Percentiles rank a stretch among this genome's conserved stretches.
Conservation (phyloP, 1,140 invertebrate genomes). For the Caenorhabditis remanei region DNA sequence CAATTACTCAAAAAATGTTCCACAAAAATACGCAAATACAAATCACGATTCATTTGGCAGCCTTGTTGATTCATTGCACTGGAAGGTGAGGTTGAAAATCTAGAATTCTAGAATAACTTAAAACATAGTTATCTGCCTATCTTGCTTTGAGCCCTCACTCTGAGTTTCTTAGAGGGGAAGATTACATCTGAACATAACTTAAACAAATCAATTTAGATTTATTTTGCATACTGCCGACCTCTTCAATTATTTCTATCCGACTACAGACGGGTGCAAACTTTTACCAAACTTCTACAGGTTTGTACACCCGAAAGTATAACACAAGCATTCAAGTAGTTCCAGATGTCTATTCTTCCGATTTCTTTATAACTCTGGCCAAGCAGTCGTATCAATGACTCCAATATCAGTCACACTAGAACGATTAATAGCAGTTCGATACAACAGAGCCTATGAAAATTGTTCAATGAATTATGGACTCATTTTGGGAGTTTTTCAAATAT, state of each 20-base stretch:
- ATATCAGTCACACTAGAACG: neutral
- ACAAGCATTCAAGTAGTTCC: neutral
- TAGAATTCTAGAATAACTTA: neutral
- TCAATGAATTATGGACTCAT: slow-evolving; percentile 4
- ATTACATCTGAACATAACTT: neutral
- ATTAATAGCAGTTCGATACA: slow-evolving; percentile 21
- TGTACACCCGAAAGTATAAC: neutral
- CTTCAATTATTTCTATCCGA: slow-evolving; percentile 15
- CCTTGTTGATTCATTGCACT: slow-evolving; percentile 16
- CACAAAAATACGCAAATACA: slow-evolving; percentile 16
- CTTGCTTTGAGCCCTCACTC: too few relatives aligned
- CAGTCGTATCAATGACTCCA: slow-evolving; percentile 9
- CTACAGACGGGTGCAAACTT: neutral
- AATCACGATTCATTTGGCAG: slow-evolving; percentile 1
- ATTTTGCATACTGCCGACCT: neutral
- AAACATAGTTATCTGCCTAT: neutral
- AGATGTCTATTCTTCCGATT: slow-evolving; percentile 32
- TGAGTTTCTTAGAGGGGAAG: neutral
- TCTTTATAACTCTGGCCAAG: slow-evolving; percentile 15
- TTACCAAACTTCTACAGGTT: slow-evolving; percentile 34
- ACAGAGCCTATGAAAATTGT: slow-evolving; percentile 23
- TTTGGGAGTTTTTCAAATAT: slow-evolving; percentile 1
- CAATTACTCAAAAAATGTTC: neutral
- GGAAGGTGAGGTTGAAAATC: neutral
- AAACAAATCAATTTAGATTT: slow-evolving; percentile 1